Percentiles rank a stretch among this genome's conserved stretches.
phyloP scores from a whole-genome alignment of 2,797 vertebrate genomes.

The Tokudaia muenninki region DNA sequence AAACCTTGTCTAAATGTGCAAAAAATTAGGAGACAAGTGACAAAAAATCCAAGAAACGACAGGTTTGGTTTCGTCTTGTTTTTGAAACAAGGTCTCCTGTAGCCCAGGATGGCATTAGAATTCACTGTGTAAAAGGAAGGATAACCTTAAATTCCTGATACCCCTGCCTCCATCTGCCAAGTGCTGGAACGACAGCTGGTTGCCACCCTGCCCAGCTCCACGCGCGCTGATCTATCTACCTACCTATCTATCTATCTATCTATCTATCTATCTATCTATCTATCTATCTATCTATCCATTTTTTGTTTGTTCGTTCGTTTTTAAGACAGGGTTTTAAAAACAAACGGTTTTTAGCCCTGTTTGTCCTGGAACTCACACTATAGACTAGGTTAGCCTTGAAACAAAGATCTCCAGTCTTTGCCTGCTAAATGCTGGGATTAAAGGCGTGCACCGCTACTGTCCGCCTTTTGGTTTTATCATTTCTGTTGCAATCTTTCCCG shows the following conservation, averaged over 20 bases:
- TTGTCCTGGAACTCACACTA: background rate
- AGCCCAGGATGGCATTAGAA: background rate
- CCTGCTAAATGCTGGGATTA: background rate
- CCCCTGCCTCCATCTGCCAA: background rate
- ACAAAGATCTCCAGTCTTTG: background rate
- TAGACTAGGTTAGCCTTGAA: background rate
- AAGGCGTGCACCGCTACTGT: background rate
- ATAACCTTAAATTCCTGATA: background rate
- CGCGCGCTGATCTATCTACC: background rate
- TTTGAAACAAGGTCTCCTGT: background rate
- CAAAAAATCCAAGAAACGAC: too few relatives aligned
- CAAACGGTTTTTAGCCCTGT: background rate
- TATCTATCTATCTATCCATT: too few relatives aligned
- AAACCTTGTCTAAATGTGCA: background rate
- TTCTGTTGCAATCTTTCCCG: background rate
- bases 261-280: background rate
- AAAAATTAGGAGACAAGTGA: background rate
- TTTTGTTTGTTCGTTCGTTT: background rate
- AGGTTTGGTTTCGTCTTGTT: background rate
- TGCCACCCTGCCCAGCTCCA: background rate
- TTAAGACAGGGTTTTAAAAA: background rate
- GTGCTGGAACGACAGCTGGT: too few relatives aligned
- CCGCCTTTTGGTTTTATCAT: background rate
- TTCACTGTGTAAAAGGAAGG: background rate
- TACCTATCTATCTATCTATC: too few relatives aligned